Evolutionary conservation across 2,113 vertebrate genomes (phyloP).

Genomic region (Marmota flaviventris): DNA sequence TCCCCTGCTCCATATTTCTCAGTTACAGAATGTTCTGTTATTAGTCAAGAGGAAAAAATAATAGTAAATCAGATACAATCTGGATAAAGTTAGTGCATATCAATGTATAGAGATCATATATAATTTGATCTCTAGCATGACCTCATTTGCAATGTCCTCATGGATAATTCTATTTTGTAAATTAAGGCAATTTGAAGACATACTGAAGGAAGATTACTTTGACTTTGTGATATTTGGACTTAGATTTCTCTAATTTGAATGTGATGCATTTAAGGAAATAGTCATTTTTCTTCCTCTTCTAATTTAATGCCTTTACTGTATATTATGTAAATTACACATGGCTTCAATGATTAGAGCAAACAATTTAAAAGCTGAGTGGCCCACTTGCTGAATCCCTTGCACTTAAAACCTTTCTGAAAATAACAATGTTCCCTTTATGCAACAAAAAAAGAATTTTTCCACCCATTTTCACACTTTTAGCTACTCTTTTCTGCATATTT

Average conservation of each 20-base stretch:
- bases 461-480: neutral
- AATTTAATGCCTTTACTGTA: slow-evolving; percentile 60
- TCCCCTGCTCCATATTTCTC: neutral
- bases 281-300: slow-evolving; percentile 43
- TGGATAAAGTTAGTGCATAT: neutral
- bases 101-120: neutral
- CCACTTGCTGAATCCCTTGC: neutral
- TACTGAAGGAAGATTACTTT: slow-evolving; percentile 40
- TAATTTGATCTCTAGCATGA: neutral
- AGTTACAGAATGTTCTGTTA: neutral
- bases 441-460: neutral
- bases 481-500: slow-evolving; percentile 7
- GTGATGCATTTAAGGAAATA: slow-evolving; percentile 63
- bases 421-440: slow-evolving; percentile 9
- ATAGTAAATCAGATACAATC: neutral
- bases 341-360: neutral
- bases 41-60: neutral
- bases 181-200: slow-evolving; percentile 52
- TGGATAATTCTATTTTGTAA: slow-evolving; percentile 1
- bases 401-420: slow-evolving; percentile 49
- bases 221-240: slow-evolving; percentile 4
- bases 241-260: slow-evolving; percentile 63
- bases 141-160: neutral
- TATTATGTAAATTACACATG: slow-evolving; percentile 23
- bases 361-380: neutral